phyloP scores from a whole-genome alignment of 2,888 invertebrate genomes.

The Corythucha ciliata region DNA sequence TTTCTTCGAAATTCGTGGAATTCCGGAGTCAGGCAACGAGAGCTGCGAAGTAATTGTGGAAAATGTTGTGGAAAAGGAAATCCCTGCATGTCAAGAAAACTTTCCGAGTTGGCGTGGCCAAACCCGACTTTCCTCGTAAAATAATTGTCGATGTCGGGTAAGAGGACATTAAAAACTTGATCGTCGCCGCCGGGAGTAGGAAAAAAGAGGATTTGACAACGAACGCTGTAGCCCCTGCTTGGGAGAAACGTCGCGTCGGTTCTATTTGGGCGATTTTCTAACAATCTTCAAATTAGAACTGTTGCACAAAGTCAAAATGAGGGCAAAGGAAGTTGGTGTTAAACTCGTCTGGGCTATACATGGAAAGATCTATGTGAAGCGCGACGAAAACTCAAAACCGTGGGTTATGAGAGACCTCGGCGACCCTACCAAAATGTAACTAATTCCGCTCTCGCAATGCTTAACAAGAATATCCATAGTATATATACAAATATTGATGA shows the following conservation, averaged over 20 bases:
- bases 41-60: too few species aligned
- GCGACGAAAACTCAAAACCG: background rate
- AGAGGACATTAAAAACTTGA: background rate
- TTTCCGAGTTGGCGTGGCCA: conserved; percentile 1
- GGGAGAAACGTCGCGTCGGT: background rate
- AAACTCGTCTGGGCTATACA: conserved; percentile 1
- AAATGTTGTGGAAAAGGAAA: background rate
- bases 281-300: background rate
- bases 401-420: background rate
- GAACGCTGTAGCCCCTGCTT: background rate
- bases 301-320: background rate
- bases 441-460: too few species aligned
- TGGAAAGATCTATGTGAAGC: conserved; percentile 1
- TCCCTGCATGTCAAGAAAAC: background rate
- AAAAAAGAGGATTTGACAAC: too few species aligned
- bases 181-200: background rate
- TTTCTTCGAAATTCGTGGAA: too few species aligned
- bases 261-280: conserved; percentile 6
- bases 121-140: conserved; percentile 4
- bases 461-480: too few species aligned
- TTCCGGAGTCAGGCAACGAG: too few species aligned
- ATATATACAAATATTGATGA: too few species aligned
- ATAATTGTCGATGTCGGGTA: conserved; percentile 2
- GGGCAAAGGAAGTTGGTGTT: conserved; percentile 2
- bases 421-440: background rate